phyloP scores from a whole-genome alignment of 2,888 invertebrate species.

The Amphipyra berbera region DNA sequence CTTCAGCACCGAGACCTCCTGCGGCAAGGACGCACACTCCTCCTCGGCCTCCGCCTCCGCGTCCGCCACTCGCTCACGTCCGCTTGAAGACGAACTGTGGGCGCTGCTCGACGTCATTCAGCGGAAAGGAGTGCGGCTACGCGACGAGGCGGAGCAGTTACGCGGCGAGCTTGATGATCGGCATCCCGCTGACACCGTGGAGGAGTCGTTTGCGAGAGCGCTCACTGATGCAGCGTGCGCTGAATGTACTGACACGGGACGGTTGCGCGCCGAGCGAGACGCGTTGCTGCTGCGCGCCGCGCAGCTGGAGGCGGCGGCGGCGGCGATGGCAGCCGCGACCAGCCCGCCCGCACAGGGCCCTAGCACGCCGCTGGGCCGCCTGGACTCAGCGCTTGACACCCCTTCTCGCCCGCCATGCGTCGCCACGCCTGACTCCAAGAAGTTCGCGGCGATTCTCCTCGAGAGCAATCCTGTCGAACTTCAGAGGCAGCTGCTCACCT shows the following conservation, averaged over 20 bases:
- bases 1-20: conserved; percentile 96
- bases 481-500: conserved; percentile 94
- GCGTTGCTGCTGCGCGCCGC: conserved; percentile 93
- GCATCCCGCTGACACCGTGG: conserved; percentile 86
- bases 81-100: conserved; percentile 95
- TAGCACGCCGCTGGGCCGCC: conserved; percentile 90
- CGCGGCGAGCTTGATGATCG: conserved; percentile 86
- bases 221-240: conserved; percentile 66
- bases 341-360: conserved; percentile 79
- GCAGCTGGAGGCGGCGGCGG: conserved; percentile 88
- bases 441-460: conserved; percentile 95
- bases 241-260: conserved; percentile 86
- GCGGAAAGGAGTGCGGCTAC: conserved; percentile 92
- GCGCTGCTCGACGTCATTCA: conserved; percentile 96
- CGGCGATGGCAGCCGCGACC: conserved; percentile 77
- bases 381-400: conserved; percentile 92
- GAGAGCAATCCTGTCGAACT: conserved; percentile 95
- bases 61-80: conserved; percentile 89
- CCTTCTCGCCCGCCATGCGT: conserved; percentile 91
- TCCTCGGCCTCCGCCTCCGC: conserved; percentile 88
- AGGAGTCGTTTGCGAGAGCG: conserved; percentile 91
- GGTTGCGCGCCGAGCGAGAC: conserved; percentile 92
- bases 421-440: conserved; percentile 92
- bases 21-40: conserved; percentile 94
- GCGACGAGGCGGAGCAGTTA: conserved; percentile 92